Evolutionary conservation across 2,888 invertebrate species (phyloP), one percentile per base, ranked within the genome.

Genomic region (Ceratothoa steindachneri): DNA sequence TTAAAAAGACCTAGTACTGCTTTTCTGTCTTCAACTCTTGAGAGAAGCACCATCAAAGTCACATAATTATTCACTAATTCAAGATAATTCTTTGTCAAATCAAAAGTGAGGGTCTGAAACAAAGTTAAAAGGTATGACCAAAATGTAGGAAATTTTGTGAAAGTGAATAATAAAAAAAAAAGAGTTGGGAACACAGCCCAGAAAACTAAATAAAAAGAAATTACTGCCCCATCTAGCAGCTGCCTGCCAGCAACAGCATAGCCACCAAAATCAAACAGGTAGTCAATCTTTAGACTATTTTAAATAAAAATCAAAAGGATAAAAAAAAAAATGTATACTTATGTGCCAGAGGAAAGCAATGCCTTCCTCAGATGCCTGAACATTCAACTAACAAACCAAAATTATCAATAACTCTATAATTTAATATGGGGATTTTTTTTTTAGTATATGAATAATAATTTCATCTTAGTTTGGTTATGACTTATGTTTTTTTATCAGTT

Each of bases 1-100:
- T 98, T 99, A 84, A 96, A 99, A 22, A 99, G 87, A 0, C 98
- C 97, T 64, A 99, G 85, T 0, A 98, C 97, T 0, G 96, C 94
- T 86, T 98, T 98, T 12, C 99, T 88, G 84, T 99, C 99, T 85
- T 99, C 99, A 0, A 99, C 97, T 81, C 96, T 88, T 0, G 98
- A 97, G n/a, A 99, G 86, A 15, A 99, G 87, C 77, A 99, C 93
- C 97, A 99, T 98, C 41, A 99, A 86, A 3, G 95, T 92, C 0
- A 97, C 92, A 84, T 98, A 98, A 0, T 93, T 96, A 1, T 92
- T 90, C 3, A 98, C 93, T 73, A 99, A 87, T 84, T 99, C 98
- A 81, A 99, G 87, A 85, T 99, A 99, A 81, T 91, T 91, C 84
- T 94, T 94, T 0, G 97, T 96, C 80, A 99, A 84, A 85, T 99